Evolutionary conservation across 53 echinoderm and acorn worm species (phyloP).

Genomic region (Antedon mediterranea): DNA sequence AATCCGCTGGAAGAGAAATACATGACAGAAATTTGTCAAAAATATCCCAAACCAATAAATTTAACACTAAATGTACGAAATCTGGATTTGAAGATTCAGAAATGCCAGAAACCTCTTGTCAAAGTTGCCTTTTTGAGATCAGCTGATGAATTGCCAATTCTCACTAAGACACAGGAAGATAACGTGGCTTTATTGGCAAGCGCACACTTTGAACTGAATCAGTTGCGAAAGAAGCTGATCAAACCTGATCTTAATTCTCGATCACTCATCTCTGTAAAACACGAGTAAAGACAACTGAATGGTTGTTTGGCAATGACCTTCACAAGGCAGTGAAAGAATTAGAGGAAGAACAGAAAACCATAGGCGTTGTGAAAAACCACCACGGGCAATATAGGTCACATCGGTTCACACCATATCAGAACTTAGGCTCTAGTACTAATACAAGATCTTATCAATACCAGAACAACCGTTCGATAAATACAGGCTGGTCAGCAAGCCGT

Average conservation of each 20-base stretch:
- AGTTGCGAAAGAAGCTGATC: not conserved
- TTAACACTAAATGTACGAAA: not conserved
- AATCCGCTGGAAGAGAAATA: constrained; percentile 3
- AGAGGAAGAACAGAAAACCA: too few relatives aligned
- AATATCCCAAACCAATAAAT: not conserved
- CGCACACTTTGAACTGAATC: constrained; percentile 7
- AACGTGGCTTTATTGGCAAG: not conserved
- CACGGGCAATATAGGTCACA: too few relatives aligned
- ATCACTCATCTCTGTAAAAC: constrained; percentile 4
- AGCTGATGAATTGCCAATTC: not conserved
- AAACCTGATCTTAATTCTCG: not conserved
- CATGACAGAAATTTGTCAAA: constrained; percentile 5
- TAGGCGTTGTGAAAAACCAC: too few relatives aligned
- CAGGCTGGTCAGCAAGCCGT: too few relatives aligned
- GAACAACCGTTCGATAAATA: too few relatives aligned
- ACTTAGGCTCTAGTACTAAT: too few relatives aligned
- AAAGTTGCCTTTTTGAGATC: constrained; percentile 3
- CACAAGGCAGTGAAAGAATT: too few relatives aligned
- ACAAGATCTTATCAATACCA: too few relatives aligned
- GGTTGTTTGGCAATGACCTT: constrained; percentile 1
- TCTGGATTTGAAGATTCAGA: constrained; percentile 9
- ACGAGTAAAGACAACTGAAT: not conserved
- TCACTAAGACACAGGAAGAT: constrained; percentile 8
- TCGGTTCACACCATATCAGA: too few relatives aligned
- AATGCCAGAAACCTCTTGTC: constrained; percentile 2